A percentile compares a stretch with the other conserved stretches of the same genome.
These are phyloP conservation scores for Mesoligia furuncula DNA, from an alignment of 2,888 invertebrate genomes.

Conservation along the genomic window DNA sequence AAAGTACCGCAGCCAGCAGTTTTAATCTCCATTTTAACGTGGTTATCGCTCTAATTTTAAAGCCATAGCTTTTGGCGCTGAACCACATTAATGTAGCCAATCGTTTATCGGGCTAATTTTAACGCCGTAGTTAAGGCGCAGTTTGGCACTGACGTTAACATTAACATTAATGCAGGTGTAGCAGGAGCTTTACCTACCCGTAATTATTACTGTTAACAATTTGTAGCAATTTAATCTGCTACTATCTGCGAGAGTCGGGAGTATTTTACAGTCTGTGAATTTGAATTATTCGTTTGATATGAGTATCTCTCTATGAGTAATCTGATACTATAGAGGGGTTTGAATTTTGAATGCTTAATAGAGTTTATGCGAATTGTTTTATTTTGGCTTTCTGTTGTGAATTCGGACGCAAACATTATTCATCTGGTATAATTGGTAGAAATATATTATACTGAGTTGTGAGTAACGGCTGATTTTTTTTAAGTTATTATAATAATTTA, in stretches of 20 bases:
- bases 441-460: not conserved
- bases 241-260: constrained; percentile 45
- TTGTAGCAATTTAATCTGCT: constrained; percentile 72
- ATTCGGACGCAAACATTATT: too few species aligned
- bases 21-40: not conserved
- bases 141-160: not conserved
- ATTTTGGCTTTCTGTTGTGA: not conserved
- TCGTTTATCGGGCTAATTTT: not conserved
- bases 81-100: not conserved
- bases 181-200: constrained; percentile 66
- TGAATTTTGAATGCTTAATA: not conserved
- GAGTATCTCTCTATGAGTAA: not conserved
- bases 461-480: not conserved
- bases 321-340: not conserved
- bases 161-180: not conserved
- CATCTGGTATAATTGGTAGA: not conserved
- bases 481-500: not conserved
- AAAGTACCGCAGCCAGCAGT: not conserved
- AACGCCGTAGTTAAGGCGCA: not conserved
- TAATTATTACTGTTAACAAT: constrained; percentile 79
- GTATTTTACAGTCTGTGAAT: constrained; percentile 50
- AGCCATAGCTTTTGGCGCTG: not conserved
- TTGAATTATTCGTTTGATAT: constrained; percentile 29
- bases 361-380: constrained; percentile 3
- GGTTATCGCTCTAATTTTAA: not conserved